A percentile compares a stretch with the other conserved stretches of the same genome.
Evolutionary conservation across 2,113 vertebrate species (phyloP).

Genomic region (Micronycteris hirsuta): DNA sequence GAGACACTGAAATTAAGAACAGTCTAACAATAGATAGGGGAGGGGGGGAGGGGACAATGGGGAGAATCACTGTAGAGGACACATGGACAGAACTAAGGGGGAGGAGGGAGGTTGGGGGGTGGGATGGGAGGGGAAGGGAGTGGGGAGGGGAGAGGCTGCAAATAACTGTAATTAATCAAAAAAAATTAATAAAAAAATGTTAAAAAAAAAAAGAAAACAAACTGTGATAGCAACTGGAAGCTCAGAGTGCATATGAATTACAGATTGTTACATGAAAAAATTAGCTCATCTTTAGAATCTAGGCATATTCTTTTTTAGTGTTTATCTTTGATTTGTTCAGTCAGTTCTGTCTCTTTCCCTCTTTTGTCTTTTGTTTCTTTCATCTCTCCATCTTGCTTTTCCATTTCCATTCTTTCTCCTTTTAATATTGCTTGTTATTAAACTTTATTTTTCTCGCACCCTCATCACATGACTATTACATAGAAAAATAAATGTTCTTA

Average conservation of each 20-base stretch:
- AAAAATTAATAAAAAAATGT: no score
- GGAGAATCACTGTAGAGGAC: no score
- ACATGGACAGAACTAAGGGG: no score
- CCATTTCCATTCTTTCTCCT: not conserved
- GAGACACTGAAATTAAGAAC: no score
- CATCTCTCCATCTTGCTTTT: not conserved
- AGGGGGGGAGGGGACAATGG: no score
- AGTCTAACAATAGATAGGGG: no score
- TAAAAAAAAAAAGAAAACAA: no score
- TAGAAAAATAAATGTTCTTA: not conserved
- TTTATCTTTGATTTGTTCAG: not conserved
- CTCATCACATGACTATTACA: not conserved
- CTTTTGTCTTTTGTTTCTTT: not conserved
- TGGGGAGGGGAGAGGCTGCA: no score
- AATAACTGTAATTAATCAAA: no score
- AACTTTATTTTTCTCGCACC: not conserved
- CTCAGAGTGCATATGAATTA: not conserved
- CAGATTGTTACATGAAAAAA: not conserved
- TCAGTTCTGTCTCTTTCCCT: not conserved
- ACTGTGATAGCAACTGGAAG: not conserved
- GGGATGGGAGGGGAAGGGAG: no score
- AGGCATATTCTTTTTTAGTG: not conserved
- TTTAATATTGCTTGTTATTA: not conserved
- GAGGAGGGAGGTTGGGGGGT: no score
- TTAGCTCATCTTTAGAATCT: not conserved